These are phyloP conservation scores for Molanna angustata DNA, from an alignment of 2,888 invertebrate species.

Conservation along the genomic window DNA sequence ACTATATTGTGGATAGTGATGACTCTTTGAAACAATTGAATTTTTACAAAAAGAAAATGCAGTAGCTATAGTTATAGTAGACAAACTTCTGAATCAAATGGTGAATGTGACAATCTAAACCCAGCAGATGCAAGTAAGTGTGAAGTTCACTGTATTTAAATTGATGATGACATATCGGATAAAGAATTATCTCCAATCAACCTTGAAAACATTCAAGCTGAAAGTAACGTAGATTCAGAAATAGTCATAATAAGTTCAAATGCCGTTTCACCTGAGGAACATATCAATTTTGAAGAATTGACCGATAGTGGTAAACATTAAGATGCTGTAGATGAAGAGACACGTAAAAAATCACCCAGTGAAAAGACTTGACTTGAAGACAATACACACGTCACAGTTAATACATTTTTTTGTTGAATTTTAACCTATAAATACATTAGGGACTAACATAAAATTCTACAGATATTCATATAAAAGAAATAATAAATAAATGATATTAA, in stretches of 20 bases:
- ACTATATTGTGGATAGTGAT: slow-evolving; percentile 56
- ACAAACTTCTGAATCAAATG: slow-evolving; percentile 37
- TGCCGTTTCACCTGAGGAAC: slow-evolving; percentile 61
- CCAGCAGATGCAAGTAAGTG: slow-evolving; percentile 30
- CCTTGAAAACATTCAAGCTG: slow-evolving; percentile 48
- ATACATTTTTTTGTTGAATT: too few relatives aligned
- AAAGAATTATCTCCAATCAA: slow-evolving; percentile 33
- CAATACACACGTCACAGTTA: too few relatives aligned
- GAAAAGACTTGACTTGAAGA: too few relatives aligned
- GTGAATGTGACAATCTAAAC: slow-evolving; percentile 22
- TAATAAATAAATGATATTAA: too few relatives aligned
- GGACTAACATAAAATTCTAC: too few relatives aligned
- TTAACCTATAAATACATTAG: too few relatives aligned
- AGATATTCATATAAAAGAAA: too few relatives aligned
- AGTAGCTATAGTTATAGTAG: slow-evolving; percentile 38
- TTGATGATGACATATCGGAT: slow-evolving; percentile 20
- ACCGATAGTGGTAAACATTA: slow-evolving; percentile 62
- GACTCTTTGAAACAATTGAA: slow-evolving; percentile 47
- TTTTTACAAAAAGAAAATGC: slow-evolving; percentile 42
- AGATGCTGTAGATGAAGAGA: slow-evolving; percentile 44
- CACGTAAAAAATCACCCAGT: slow-evolving; percentile 43
- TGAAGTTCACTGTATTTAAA: slow-evolving; percentile 23
- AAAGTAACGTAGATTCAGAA: slow-evolving; percentile 58
- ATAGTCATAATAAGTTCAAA: slow-evolving; percentile 61
- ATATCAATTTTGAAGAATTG: slow-evolving; percentile 63